Evolutionary conservation across 2,797 vertebrate species (phyloP).

Genomic region (Acrocephalus scirpaceus): DNA sequence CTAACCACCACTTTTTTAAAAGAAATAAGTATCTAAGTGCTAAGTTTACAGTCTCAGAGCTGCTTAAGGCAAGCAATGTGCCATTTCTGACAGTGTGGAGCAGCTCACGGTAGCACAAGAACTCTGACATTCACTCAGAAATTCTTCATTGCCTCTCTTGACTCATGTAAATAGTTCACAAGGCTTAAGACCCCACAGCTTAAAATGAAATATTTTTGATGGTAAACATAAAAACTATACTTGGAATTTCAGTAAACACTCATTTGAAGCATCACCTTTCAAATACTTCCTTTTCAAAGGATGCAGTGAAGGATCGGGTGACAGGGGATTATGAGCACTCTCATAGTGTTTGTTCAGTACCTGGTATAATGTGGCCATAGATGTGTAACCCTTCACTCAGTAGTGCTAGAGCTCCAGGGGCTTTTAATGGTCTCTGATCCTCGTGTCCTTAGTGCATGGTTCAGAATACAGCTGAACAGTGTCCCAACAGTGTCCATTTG

Average conservation of each 20-base stretch:
- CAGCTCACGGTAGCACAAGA: background rate
- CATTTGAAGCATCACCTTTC: background rate
- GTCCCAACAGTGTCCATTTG: background rate
- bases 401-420: background rate
- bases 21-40: background rate
- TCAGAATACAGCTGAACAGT: background rate
- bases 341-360: background rate
- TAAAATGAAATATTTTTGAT: background rate
- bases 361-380: background rate
- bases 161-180: background rate
- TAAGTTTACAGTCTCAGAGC: background rate
- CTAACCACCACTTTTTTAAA: background rate
- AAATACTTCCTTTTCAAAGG: background rate
- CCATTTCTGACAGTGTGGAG: background rate
- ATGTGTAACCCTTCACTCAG: background rate
- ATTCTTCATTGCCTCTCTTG: background rate
- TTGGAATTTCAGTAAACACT: constrained; percentile 28
- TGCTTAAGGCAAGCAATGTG: background rate
- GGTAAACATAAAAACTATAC: background rate
- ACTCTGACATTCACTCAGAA: background rate
- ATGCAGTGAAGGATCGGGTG: background rate
- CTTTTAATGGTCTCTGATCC: background rate
- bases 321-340: background rate
- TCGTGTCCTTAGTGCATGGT: background rate
- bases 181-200: background rate